Conservation (phyloP, 1,140 invertebrate genomes). For the Camponotus floridanus region DNA sequence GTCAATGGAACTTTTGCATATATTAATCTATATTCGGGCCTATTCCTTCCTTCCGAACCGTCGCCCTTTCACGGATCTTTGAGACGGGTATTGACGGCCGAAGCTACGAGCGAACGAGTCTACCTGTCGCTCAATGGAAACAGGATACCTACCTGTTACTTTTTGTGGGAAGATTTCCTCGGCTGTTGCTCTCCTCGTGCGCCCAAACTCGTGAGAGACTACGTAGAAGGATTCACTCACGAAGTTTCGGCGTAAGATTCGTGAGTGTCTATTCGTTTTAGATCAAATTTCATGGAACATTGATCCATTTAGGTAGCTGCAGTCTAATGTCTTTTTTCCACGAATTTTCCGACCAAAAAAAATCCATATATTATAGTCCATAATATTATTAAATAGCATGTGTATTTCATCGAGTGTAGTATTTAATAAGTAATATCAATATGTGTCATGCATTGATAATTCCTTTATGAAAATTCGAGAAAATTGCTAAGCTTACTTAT, state of each 20-base stretch:
- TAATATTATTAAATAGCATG: background rate
- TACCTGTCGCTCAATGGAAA: slow-evolving; percentile 84
- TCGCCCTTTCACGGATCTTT: slow-evolving; percentile 69
- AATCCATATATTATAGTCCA: too few relatives aligned
- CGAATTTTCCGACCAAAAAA: background rate
- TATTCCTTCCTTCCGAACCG: slow-evolving; percentile 74
- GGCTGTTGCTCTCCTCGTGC: slow-evolving; percentile 63
- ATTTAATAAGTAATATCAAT: background rate
- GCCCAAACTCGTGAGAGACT: slow-evolving; percentile 75
- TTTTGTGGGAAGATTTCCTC: slow-evolving; percentile 82
- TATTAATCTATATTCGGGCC: slow-evolving; percentile 82
- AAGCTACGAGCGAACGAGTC: slow-evolving; percentile 70
- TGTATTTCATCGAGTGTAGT: background rate
- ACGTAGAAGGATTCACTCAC: slow-evolving; percentile 63
- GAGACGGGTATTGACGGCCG: slow-evolving; percentile 66
- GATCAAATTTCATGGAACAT: slow-evolving; percentile 69
- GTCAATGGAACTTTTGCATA: slow-evolving; percentile 82
- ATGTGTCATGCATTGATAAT: background rate
- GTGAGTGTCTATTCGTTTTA: slow-evolving; percentile 48
- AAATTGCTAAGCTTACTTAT: background rate
- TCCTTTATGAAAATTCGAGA: background rate
- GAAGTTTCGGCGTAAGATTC: slow-evolving; percentile 62
- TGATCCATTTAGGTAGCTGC: slow-evolving; percentile 64
- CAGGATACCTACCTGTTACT: slow-evolving; percentile 84
- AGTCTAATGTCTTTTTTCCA: slow-evolving; percentile 6